Base-by-base conservation (phyloP, 2,888 invertebrate species). In the Xylocampa areola region DNA sequence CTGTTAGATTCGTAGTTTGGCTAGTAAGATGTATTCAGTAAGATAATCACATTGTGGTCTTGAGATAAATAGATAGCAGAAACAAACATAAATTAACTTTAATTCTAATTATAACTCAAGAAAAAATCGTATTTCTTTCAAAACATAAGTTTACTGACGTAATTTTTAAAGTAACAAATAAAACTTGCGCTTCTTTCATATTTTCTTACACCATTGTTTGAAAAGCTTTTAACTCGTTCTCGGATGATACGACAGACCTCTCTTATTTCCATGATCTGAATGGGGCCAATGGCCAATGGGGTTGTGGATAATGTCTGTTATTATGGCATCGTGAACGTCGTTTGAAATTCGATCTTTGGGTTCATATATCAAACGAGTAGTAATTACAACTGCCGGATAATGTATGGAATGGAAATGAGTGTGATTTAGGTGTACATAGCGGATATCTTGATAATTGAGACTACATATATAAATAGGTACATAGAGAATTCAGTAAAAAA, bases 281-380 rank as follows among this genome's bases (percentile, higher is more conserved):
- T 4, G 25, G 6, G 19, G 8, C 2, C 2, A 14, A 19, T 6
- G 19, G 8, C 2, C 2, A 14, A 19, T 6, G 14, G 27, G 14
- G 25, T 44, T 43, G 48, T 11, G 7, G 6, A 16, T 2, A 32
- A 27, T 32, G 29, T 19, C 36, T 45, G 23, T 57, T 41, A 67
- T 68, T 50, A 67, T 25, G 21, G 2, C 14, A 23, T 23, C 29
- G 21, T 33, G 27, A 13, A 6, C 36, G 41, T 55, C 48, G 35
- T 68, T 67, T 57, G 69, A 57, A 52, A 67, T 57, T 39, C 44
- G 64, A 68, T 49, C 47, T 45, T 21, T 4, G 1, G n/a, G 11
- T 3, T 35, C 41, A 29, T 4, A 30, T 35, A 44, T 27, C 19
- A 5, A 3, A 27, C 27, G n/a, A 0, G 8, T 2, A 30, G 39